Conservation (phyloP, 64 coral and sea anemone species). For the Cladopsammia gracilis region DNA sequence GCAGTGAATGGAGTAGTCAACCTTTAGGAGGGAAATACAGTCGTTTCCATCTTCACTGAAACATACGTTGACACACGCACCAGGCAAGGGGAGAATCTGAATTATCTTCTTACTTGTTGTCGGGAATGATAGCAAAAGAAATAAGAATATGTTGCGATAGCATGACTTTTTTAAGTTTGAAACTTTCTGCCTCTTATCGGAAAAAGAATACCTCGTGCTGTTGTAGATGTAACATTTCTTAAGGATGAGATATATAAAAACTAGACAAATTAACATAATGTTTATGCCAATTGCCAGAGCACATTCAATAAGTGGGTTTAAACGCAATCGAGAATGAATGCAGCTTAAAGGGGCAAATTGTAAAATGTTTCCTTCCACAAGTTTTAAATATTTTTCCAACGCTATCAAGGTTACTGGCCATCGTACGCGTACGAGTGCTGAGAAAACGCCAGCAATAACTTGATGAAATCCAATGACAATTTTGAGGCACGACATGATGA, state of each 20-base stretch:
- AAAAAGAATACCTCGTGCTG: neutral
- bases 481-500: conserved; percentile 88
- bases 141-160: conserved; percentile 56
- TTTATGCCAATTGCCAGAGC: conserved; percentile 44
- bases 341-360: conserved; percentile 81
- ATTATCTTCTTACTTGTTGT: conserved; percentile 61
- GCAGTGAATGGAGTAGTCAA: conserved; percentile 58
- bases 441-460: conserved; percentile 83
- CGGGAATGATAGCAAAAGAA: conserved; percentile 32
- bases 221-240: conserved; percentile 14
- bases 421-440: conserved; percentile 60
- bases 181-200: conserved; percentile 16
- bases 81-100: conserved; percentile 19
- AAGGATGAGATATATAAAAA: conserved; percentile 57
- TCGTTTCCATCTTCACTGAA: neutral
- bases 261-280: conserved; percentile 16
- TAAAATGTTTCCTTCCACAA: conserved; percentile 73
- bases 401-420: conserved; percentile 80
- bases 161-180: conserved; percentile 39
- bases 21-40: conserved; percentile 14
- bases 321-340: conserved; percentile 20
- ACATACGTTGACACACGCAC: conserved; percentile 30
- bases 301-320: conserved; percentile 62
- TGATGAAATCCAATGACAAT: conserved; percentile 91
- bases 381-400: conserved; percentile 72